Base-by-base conservation (phyloP, 2,113 vertebrate species). In the Theristicus caerulescens region DNA sequence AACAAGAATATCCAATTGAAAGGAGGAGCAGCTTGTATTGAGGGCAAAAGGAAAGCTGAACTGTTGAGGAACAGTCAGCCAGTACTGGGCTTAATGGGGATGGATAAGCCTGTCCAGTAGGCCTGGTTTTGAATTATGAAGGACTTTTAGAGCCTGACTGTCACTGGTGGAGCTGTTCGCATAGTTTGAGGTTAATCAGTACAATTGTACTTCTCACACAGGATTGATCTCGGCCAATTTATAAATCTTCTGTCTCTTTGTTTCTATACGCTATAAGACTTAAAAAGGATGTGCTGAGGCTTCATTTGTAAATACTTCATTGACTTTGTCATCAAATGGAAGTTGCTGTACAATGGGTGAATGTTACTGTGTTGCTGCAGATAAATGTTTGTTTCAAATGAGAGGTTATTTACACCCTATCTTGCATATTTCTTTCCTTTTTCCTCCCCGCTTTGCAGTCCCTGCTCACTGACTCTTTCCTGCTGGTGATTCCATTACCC, bases 401-500 rank as follows among this genome's bases (percentile, higher is more conserved):
- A 54, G 40, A 31, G 36, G 9, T 88, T 26, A 44, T 78, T 86
- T 70, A 22, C 52, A 24, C 66, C 80, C 58, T 6, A 1, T 11
- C 16, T 18, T 42, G 9, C 12, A 0, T 16, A 4, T 57, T n/a
- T 29, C 47, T 81, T 71, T 19, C 40, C 25, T 51, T 57, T 47
- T 32, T 16, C 8, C 66, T 62, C 36, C 13, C 22, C 6, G 1
- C 34, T 82, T 69, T 24, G 24, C 82, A 77, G 54, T 36, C 74
- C 54, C 74, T 47, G n/a, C 26, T 76, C 29, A 8, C 54, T 31
- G 54, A 4, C 47, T 74, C 7, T 18, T 24, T 46, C 26, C 49
- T 42, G 0, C 2, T 0, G 15, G 24, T 34, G 70, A 32, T 80
- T 24, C 34, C 57, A 5, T 58, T 49, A 3, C 19, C 38, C 14